Conservation (phyloP, 2,888 invertebrate genomes). For the Hemaris fuciformis region DNA sequence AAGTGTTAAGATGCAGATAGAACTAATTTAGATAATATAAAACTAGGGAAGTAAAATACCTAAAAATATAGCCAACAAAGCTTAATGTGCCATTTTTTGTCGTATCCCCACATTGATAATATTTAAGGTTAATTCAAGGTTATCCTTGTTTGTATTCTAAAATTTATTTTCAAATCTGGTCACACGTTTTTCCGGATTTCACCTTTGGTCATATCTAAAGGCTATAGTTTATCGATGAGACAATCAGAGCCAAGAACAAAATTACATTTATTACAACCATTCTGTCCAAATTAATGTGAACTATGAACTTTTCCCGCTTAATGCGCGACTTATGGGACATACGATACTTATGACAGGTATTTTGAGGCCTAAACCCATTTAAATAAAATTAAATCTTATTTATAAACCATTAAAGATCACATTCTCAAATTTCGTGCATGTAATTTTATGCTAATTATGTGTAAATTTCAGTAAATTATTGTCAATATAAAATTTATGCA, state of each 20-base stretch:
- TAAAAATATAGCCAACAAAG: too few relatives aligned
- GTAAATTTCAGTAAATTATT: slow-evolving; percentile 40
- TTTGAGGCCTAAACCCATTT: neutral
- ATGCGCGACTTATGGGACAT: neutral
- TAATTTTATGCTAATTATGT: slow-evolving; percentile 36
- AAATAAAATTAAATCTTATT: slow-evolving; percentile 3
- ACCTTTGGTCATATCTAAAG: neutral
- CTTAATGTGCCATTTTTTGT: too few relatives aligned
- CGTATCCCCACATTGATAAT: too few relatives aligned
- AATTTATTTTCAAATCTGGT: too few relatives aligned
- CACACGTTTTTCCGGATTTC: neutral
- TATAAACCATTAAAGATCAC: neutral
- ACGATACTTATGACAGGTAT: neutral
- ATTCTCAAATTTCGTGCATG: neutral
- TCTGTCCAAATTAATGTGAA: slow-evolving; percentile 3
- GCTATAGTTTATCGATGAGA: neutral
- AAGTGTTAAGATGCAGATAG: too few relatives aligned
- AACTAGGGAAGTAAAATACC: too few relatives aligned
- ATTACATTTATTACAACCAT: neutral
- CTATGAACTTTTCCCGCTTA: neutral
- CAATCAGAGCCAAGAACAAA: neutral
- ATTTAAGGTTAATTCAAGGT: too few relatives aligned
- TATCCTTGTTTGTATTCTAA: too few relatives aligned
- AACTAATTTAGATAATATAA: too few relatives aligned
- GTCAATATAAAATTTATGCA: slow-evolving; percentile 41